Evolutionary conservation across 2,113 vertebrate species (phyloP).

Genomic region (Felis catus): F.catus_Fca126_mat1.0 CM031412.1:89084001-89084500

Average conservation of each 20-base stretch:
- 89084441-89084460: neutral
- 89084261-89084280: neutral
- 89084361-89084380: neutral
- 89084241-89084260: neutral
- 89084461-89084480: neutral
- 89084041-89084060: too few relatives aligned
- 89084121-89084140: neutral
- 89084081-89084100: neutral
- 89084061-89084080: neutral
- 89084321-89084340: neutral
- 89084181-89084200: neutral
- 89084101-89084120: neutral
- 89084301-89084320: neutral
- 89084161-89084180: neutral
- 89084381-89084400: neutral
- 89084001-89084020: too few relatives aligned
- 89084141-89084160: neutral
- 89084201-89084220: neutral
- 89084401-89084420: too few relatives aligned
- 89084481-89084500: neutral
- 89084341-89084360: neutral
- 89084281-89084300: slow-evolving; percentile 11
- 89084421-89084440: neutral
- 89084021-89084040: too few relatives aligned
- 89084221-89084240: neutral